Percentiles rank a stretch among this genome's conserved stretches.
phyloP scores from a whole-genome alignment of 2,797 vertebrate genomes.

The Argentina silus region DNA sequence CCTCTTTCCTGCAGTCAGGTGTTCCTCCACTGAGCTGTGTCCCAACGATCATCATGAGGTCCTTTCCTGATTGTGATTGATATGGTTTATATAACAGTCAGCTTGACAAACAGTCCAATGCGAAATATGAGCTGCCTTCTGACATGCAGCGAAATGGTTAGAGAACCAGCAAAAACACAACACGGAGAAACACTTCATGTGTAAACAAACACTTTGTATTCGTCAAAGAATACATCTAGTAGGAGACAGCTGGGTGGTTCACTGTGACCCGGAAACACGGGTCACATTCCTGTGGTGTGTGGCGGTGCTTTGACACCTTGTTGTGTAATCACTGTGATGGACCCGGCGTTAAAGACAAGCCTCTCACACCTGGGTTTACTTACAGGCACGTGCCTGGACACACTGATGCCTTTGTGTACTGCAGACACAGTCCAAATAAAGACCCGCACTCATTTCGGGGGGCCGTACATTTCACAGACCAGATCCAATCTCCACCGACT shows the following conservation, averaged over 20 bases:
- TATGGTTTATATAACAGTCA: neutral
- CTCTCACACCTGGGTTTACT: constrained; percentile 4
- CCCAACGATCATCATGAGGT: neutral
- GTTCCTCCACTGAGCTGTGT: neutral
- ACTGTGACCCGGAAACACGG: neutral
- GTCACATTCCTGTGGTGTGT: neutral
- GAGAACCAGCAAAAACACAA: neutral
- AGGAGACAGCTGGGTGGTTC: neutral
- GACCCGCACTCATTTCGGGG: constrained; percentile 47
- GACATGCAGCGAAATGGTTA: neutral
- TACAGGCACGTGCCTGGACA: constrained; percentile 18
- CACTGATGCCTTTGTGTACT: constrained; percentile 63
- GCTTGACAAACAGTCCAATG: neutral
- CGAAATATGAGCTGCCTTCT: neutral
- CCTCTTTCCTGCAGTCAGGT: neutral
- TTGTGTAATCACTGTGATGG: neutral
- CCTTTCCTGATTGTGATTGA: neutral
- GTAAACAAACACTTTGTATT: neutral
- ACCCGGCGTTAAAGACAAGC: neutral
- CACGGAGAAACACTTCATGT: neutral
- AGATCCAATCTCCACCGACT: constrained; percentile 37
- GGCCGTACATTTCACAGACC: constrained; percentile 51
- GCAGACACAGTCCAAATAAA: constrained; percentile 53
- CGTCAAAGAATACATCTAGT: neutral
- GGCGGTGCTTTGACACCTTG: neutral